These are phyloP conservation scores for Cataglyphis albicans DNA, from an alignment of 2,888 invertebrate species.

Conservation along the genomic window DNA sequence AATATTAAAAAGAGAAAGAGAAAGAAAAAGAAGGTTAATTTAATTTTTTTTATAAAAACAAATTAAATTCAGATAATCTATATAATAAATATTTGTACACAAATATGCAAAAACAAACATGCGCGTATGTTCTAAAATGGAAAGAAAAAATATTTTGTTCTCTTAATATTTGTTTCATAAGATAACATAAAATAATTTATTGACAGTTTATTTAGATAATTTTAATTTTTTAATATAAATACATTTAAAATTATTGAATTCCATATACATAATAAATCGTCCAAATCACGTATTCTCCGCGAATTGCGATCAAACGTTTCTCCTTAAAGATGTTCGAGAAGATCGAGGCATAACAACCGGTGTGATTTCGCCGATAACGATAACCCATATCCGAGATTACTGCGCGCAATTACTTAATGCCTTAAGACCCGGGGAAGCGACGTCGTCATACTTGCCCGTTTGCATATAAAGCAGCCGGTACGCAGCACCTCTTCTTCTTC, in stretches of 20 bases:
- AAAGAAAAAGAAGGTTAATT: not conserved
- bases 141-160: not conserved
- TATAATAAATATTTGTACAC: not conserved
- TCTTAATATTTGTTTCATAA: not conserved
- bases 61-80: not conserved
- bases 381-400: conserved; percentile 82
- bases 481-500: conserved; percentile 18
- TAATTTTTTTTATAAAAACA: not conserved
- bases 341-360: conserved; percentile 55
- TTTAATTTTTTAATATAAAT: conserved; percentile 21
- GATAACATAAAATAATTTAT: not conserved
- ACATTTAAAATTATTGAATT: not conserved
- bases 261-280: not conserved
- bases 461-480: conserved; percentile 79
- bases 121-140: not conserved
- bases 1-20: not conserved
- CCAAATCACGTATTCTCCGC: conserved; percentile 10
- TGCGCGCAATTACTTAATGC: conserved; percentile 81
- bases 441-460: conserved; percentile 69
- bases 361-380: conserved; percentile 70
- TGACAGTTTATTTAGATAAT: not conserved
- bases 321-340: conserved; percentile 4
- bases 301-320: conserved; percentile 1
- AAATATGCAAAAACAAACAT: not conserved
- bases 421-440: conserved; percentile 71